These are phyloP conservation scores for Thaumatotibia leucotreta DNA, from an alignment of 1,140 invertebrate species.

Conservation along the genomic window DNA sequence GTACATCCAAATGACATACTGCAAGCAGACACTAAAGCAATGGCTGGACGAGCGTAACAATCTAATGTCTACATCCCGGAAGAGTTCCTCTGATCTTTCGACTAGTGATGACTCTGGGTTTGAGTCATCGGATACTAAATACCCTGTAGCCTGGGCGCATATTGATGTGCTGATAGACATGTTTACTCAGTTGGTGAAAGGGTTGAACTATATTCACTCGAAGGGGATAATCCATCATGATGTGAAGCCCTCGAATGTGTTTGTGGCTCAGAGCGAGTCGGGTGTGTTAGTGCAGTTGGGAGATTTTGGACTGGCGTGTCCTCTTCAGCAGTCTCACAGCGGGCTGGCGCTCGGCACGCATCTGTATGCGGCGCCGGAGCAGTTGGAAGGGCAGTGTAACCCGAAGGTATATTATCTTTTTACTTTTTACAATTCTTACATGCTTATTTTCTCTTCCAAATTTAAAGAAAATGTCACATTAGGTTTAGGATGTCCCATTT, in stretches of 20 bases:
- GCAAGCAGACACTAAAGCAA: conserved; percentile 83
- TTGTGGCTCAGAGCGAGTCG: conserved; percentile 78
- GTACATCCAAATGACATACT: conserved; percentile 90
- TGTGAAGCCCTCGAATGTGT: conserved; percentile 91
- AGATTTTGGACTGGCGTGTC: conserved; percentile 90
- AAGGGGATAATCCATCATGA: conserved; percentile 88
- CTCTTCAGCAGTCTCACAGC: conserved; percentile 76
- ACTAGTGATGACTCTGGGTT: conserved; percentile 49
- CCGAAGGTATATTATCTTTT: conserved; percentile 83
- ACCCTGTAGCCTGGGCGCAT: conserved; percentile 45
- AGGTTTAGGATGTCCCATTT: too few species aligned
- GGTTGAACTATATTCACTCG: conserved; percentile 88
- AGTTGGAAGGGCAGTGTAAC: conserved; percentile 84
- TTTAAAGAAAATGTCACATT: too few species aligned
- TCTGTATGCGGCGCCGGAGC: conserved; percentile 91
- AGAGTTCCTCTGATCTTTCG: conserved; percentile 53
- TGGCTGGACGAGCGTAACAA: conserved; percentile 83
- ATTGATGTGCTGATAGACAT: conserved; percentile 77
- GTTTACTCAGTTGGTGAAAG: conserved; percentile 83
- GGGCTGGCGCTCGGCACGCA: conserved; percentile 82
- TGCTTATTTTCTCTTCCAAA: too few species aligned
- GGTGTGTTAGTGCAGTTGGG: conserved; percentile 81
- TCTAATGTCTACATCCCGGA: conserved; percentile 38
- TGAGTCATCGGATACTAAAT: conserved; percentile 32
- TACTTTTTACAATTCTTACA: too few species aligned